phyloP scores from a whole-genome alignment of 2,888 invertebrate species.

The Uloborus plumipes region DNA sequence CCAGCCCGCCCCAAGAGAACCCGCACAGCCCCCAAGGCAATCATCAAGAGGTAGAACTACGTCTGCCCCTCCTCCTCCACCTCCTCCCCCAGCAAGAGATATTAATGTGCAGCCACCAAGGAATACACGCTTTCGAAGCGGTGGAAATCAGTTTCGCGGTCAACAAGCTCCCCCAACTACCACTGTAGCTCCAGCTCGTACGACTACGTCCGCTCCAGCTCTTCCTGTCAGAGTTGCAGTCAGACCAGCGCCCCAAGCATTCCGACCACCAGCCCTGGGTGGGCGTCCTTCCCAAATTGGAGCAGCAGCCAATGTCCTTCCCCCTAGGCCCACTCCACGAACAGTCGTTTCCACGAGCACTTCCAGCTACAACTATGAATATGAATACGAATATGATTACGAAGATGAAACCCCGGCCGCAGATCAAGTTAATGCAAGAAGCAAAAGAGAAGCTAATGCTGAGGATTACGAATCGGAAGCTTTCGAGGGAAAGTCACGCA shows the following conservation, averaged over 20 bases:
- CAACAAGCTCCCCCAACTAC: slow-evolving; percentile 23
- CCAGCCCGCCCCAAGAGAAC: slow-evolving; percentile 8
- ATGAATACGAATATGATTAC: slow-evolving; percentile 66
- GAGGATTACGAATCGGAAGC: not conserved
- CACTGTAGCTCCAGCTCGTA: slow-evolving; percentile 9
- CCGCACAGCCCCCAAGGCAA: slow-evolving; percentile 21
- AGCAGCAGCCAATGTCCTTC: slow-evolving; percentile 15
- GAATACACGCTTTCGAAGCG: slow-evolving; percentile 21
- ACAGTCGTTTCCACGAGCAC: slow-evolving; percentile 48
- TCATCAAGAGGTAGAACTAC: slow-evolving; percentile 24
- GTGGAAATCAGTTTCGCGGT: slow-evolving; percentile 39
- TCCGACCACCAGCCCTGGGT: slow-evolving; percentile 20
- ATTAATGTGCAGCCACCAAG: slow-evolving; percentile 24
- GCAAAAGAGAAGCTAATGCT: not conserved
- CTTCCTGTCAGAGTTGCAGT: slow-evolving; percentile 6
- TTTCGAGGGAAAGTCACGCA: slow-evolving; percentile 6
- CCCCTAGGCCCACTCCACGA: slow-evolving; percentile 31
- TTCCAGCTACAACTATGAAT: slow-evolving; percentile 56
- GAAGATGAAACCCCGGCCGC: slow-evolving; percentile 37
- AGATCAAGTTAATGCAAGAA: slow-evolving; percentile 22
- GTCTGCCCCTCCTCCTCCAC: slow-evolving; percentile 27
- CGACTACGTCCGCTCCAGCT: slow-evolving; percentile 6
- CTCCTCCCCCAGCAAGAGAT: not conserved
- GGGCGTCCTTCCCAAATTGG: slow-evolving; percentile 10
- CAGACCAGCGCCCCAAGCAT: slow-evolving; percentile 39